A percentile compares a stretch with the other conserved stretches of the same genome.
Conservation (phyloP, 2,113 vertebrate genomes). For the Clinocottus analis region DNA sequence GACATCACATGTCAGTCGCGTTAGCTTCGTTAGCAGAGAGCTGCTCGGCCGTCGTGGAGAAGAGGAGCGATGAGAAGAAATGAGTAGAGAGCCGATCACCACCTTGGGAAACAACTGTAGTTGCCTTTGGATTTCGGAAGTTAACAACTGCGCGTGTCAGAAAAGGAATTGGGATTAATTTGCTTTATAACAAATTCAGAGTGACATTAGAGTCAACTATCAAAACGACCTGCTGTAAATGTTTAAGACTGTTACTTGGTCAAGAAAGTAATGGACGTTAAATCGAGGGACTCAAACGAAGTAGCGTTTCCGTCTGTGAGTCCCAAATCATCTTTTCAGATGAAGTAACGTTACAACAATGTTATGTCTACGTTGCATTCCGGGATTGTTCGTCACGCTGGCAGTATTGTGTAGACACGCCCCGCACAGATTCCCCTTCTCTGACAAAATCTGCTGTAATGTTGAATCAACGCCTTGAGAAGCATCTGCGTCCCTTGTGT, state of each 20-base stretch:
- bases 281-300: background rate
- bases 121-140: constrained; percentile 54
- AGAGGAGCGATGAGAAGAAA: constrained; percentile 16
- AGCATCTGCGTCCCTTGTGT: no score
- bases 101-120: constrained; percentile 50
- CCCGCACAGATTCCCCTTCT: constrained; percentile 5
- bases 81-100: constrained; percentile 25
- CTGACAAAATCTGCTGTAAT: background rate
- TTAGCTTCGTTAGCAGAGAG: constrained; percentile 27
- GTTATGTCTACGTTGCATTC: background rate
- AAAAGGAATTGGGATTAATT: background rate
- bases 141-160: constrained; percentile 49
- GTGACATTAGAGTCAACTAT: background rate
- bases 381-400: background rate
- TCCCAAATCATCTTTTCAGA: background rate
- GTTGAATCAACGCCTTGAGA: background rate
- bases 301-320: background rate
- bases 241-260: background rate
- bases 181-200: background rate
- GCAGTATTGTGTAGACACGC: constrained; percentile 5
- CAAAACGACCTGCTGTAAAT: background rate
- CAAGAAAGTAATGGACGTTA: background rate
- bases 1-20: background rate
- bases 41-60: constrained; percentile 34
- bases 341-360: background rate